phyloP scores from a whole-genome alignment of 2,888 invertebrate genomes.

The Auanema sp. region DNA sequence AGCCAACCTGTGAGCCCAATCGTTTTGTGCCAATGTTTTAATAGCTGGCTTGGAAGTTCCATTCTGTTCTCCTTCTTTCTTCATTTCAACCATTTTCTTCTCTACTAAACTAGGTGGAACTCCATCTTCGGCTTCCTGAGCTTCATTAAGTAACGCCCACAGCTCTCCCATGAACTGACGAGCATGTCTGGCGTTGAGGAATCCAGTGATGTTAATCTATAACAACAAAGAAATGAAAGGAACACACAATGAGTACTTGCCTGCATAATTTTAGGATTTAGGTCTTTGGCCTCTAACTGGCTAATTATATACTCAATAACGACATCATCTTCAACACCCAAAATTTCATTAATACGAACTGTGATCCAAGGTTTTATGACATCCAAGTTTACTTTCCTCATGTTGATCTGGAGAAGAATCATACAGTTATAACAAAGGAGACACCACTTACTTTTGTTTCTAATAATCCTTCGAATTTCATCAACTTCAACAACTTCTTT shows the following conservation, averaged over 20 bases:
- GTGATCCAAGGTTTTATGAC: conserved; percentile 99
- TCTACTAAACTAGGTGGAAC: conserved; percentile 92
- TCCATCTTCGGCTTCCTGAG: conserved; percentile 82
- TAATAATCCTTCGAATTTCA: conserved; percentile 94
- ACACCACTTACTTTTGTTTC: conserved; percentile 79
- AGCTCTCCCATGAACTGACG: conserved; percentile 95
- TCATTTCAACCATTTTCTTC: conserved; percentile 93
- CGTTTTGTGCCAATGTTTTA: conserved; percentile 22
- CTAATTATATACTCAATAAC: conserved; percentile 98
- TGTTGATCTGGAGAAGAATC: conserved; percentile 78
- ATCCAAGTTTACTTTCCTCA: conserved; percentile 95
- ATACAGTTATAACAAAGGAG: not conserved
- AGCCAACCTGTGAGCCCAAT: conserved; percentile 37
- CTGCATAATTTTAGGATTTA: conserved; percentile 57
- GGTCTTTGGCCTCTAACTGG: conserved; percentile 84
- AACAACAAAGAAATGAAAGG: not conserved
- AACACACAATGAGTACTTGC: conserved; percentile 11
- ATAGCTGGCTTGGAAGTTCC: conserved; percentile 14
- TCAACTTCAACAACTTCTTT: conserved; percentile 95
- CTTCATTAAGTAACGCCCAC: conserved; percentile 91
- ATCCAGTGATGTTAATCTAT: conserved; percentile 98
- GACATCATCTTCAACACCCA: conserved; percentile 98
- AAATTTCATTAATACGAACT: conserved; percentile 88
- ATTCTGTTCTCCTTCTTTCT: conserved; percentile 71
- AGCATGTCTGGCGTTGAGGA: conserved; percentile 95